Percentiles rank a stretch among this genome's conserved stretches.
Conservation (phyloP, 2,797 vertebrate genomes). For the Zenarchopterus dispar region DNA sequence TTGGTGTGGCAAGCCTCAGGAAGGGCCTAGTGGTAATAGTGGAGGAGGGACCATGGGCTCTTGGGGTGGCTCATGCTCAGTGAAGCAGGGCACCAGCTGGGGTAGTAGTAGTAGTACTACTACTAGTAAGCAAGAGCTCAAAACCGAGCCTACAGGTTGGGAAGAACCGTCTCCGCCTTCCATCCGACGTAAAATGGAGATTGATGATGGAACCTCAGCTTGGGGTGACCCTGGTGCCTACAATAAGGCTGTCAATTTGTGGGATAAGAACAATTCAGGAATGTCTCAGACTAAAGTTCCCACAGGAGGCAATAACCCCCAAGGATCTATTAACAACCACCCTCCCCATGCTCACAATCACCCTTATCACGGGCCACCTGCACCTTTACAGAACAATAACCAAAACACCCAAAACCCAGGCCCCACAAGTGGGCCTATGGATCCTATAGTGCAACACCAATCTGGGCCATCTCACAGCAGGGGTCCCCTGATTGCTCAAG, state of each 20-base stretch:
- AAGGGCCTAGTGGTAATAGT: slow-evolving; percentile 83
- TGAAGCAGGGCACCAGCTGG: slow-evolving; percentile 84
- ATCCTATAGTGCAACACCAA: slow-evolving; percentile 87
- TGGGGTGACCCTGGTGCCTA: slow-evolving; percentile 95
- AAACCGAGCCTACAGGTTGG: slow-evolving; percentile 88
- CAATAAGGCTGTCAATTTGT: slow-evolving; percentile 95
- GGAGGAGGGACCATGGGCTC: slow-evolving; percentile 77
- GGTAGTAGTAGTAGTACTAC: slow-evolving; percentile 14
- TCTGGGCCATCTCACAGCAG: slow-evolving; percentile 88
- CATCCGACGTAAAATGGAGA: slow-evolving; percentile 96
- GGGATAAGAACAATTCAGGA: slow-evolving; percentile 94
- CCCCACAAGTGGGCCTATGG: slow-evolving; percentile 70
- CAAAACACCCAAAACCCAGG: slow-evolving; percentile 71
- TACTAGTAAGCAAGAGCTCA: slow-evolving; percentile 74
- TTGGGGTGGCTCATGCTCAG: slow-evolving; percentile 83
- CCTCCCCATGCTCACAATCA: slow-evolving; percentile 77
- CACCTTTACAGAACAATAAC: slow-evolving; percentile 74
- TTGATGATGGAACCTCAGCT: slow-evolving; percentile 96
- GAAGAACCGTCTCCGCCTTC: slow-evolving; percentile 97
- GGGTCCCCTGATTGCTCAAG: slow-evolving; percentile 81
- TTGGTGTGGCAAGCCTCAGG: slow-evolving; percentile 87
- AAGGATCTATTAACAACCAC: slow-evolving; percentile 71
- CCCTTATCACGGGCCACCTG: slow-evolving; percentile 77
- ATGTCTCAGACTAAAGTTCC: slow-evolving; percentile 77
- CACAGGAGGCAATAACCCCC: slow-evolving; percentile 82